Percentiles rank a stretch among this genome's conserved stretches.
These are phyloP conservation scores for Spilarctia lutea DNA, from an alignment of 2,888 invertebrate species.

Conservation along the genomic window DNA sequence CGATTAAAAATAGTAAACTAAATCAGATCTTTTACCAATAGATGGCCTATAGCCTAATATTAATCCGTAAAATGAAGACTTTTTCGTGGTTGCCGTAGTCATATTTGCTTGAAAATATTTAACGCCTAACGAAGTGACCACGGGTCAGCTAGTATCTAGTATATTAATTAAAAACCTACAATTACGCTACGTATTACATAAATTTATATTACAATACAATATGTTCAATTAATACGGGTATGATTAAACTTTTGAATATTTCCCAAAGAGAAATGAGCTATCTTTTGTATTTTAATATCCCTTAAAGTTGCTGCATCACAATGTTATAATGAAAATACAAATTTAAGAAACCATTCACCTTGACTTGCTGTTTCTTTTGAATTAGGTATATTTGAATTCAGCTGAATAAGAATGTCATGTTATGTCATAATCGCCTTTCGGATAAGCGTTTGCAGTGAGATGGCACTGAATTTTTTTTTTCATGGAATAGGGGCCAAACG, in stretches of 20 bases:
- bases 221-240: constrained; percentile 6
- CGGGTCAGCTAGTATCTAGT: too few species aligned
- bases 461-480: constrained; percentile 18
- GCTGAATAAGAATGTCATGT: neutral
- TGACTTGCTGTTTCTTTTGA: constrained; percentile 15
- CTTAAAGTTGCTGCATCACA: constrained; percentile 15
- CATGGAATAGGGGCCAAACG: too few species aligned
- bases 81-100: too few species aligned
- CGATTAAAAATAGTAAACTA: too few species aligned
- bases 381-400: constrained; percentile 22
- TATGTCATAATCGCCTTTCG: too few species aligned
- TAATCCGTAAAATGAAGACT: too few species aligned
- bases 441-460: constrained; percentile 1
- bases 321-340: constrained; percentile 8
- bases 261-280: constrained; percentile 20
- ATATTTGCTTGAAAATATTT: too few species aligned
- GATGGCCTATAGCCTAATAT: too few species aligned
- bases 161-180: too few species aligned
- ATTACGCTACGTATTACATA: too few species aligned
- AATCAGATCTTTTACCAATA: too few species aligned
- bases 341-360: constrained; percentile 20
- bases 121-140: too few species aligned
- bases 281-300: constrained; percentile 16
- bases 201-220: neutral
- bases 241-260: constrained; percentile 12